These are phyloP conservation scores for Aythya baeri DNA, from an alignment of 2,113 vertebrate species.

Conservation along the genomic window DNA sequence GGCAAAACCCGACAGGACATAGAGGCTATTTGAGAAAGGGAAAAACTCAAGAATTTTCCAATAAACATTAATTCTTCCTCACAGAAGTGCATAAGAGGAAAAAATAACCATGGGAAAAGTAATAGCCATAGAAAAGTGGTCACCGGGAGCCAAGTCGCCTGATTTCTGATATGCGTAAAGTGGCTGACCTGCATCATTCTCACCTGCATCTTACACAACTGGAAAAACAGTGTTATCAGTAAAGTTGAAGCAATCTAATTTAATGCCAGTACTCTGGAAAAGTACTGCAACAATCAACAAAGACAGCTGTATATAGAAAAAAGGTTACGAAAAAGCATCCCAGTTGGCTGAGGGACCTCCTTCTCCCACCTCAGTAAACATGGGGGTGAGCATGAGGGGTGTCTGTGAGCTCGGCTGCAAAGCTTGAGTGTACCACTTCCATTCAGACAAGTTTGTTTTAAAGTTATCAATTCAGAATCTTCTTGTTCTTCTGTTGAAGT, in stretches of 20 bases:
- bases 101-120: background rate
- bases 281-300: accelerated
- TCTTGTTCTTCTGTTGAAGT: background rate
- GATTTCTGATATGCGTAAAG: too few relatives aligned
- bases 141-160: background rate
- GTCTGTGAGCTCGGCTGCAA: accelerated
- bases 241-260: background rate
- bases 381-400: accelerated
- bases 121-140: background rate
- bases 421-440: background rate
- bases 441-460: background rate
- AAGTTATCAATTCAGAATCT: background rate
- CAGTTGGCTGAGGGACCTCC: accelerated
- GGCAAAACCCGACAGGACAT: background rate
- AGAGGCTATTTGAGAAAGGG: background rate
- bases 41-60: background rate
- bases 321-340: background rate
- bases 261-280: background rate
- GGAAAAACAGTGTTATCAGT: accelerated
- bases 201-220: background rate
- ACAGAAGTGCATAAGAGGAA: background rate
- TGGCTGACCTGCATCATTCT: background rate
- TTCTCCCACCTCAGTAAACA: accelerated
- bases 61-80: background rate
- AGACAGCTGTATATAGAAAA: accelerated